Base-by-base conservation (phyloP, 30 jellyfish, hydroid and myxozoan genomes). In the Hydractinia symbiolongicarpus region DNA sequence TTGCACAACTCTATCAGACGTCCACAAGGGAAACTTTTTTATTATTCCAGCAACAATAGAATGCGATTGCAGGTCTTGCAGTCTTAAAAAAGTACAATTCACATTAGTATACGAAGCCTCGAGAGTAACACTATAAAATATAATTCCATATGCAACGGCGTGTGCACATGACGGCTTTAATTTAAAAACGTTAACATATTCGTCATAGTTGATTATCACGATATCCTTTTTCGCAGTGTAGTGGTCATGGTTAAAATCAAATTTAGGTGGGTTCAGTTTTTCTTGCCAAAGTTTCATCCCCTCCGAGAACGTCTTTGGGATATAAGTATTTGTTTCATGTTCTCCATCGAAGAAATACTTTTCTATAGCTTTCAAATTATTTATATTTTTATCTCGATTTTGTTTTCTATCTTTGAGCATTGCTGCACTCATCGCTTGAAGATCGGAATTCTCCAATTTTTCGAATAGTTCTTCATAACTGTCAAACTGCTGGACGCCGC, bases 281-380 rank as follows among this genome's bases (percentile, higher is more conserved):
- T 66, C 50, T 13, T 66, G 9, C 76, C 76, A 66, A 66, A 13
- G 9, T 6, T 66, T 13, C 50, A 66, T 19, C 21, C 76, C 76
- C 50, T 66, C 76, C 9, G 21, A 8, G 10, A 66, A 66, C 15
- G 76, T 6, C 50, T 66, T 66, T 53, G 76, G 76, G 10, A 7
- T 66, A 13, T 66, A 6, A 6, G 10, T 7, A 4, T 66, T 53
- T 6, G 21, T 13, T 8, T 19, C 10, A 0, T 6, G 53, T 8
- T 9, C 8, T 50, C 50, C 76, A 66, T 13, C 76, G 50, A 66
- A 66, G 76, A 66, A 66, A 53, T 66, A 66, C 15, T 13, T 66
- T 66, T 53, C 76, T 66, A 66, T 66, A 0, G 76, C 76, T 66
- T 66, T 50, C 76, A 50, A 66, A 66, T 66, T 50, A 7, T 66